These are phyloP conservation scores for Apteryx mantelli DNA, from an alignment of 2,113 vertebrate genomes.

Conservation along the genomic window DNA sequence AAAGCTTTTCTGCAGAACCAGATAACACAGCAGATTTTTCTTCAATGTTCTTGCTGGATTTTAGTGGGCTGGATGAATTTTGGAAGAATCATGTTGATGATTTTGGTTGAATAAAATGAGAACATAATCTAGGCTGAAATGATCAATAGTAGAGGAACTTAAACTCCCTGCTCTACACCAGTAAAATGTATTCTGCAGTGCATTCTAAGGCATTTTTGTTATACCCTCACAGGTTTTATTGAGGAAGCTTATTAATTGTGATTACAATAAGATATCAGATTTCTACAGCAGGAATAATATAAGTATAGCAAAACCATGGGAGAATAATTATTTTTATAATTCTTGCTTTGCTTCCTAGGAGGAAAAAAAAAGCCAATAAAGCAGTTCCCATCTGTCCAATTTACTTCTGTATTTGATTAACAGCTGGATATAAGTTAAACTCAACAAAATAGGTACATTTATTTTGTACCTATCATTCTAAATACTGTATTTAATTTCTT, in stretches of 20 bases:
- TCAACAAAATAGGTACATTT: neutral
- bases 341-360: neutral
- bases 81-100: neutral
- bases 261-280: neutral
- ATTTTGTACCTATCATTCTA: neutral
- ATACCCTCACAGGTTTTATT: neutral
- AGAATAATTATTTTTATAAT: conserved; percentile 1
- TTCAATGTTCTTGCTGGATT: neutral
- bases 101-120: neutral
- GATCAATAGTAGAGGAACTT: neutral
- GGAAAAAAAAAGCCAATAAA: neutral
- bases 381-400: neutral
- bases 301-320: neutral
- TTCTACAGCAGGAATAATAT: neutral
- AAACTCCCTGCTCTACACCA: neutral
- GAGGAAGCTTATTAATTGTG: neutral
- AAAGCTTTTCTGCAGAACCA: neutral
- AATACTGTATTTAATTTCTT: neutral
- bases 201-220: neutral
- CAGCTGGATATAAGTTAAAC: neutral
- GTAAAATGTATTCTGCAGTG: neutral
- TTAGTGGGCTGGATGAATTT: neutral
- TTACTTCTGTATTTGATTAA: neutral
- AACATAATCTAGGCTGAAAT: neutral
- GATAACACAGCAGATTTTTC: neutral